These are phyloP conservation scores for Melikaiella ostensackeni DNA, from an alignment of 2,888 invertebrate species.

Conservation along the genomic window DNA sequence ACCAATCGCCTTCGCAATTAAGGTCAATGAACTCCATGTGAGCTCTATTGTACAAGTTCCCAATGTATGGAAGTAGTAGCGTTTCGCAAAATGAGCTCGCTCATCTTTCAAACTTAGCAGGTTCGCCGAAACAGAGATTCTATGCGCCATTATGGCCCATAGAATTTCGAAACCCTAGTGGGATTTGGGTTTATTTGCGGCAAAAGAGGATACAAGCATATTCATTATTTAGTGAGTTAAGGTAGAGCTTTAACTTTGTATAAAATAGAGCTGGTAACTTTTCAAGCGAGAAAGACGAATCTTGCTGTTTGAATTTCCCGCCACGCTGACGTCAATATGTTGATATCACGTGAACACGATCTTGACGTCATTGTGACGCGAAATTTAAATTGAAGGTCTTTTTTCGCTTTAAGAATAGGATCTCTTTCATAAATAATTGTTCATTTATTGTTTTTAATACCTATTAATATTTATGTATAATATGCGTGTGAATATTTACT, in stretches of 20 bases:
- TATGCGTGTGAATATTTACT: too few species aligned
- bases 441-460: too few species aligned
- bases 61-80: slow-evolving; percentile 44
- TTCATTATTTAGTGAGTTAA: background rate
- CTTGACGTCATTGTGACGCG: too few species aligned
- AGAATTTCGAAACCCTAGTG: background rate
- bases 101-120: slow-evolving; percentile 50
- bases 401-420: too few species aligned
- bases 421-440: too few species aligned
- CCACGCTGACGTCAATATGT: too few species aligned
- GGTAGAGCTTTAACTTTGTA: too few species aligned
- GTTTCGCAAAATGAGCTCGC: slow-evolving; percentile 41
- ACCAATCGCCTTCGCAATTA: slow-evolving; percentile 63
- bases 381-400: too few species aligned
- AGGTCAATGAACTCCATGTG: slow-evolving; percentile 61
- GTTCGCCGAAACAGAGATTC: slow-evolving; percentile 21
- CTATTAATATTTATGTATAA: too few species aligned
- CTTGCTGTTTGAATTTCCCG: background rate
- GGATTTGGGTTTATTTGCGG: background rate
- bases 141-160: background rate
- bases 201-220: background rate
- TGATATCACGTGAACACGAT: too few species aligned
- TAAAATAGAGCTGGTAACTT: too few species aligned
- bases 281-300: too few species aligned
- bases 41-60: slow-evolving; percentile 49